Conservation (phyloP, 2,888 invertebrate genomes). For the Stramonita haemastoma region DNA sequence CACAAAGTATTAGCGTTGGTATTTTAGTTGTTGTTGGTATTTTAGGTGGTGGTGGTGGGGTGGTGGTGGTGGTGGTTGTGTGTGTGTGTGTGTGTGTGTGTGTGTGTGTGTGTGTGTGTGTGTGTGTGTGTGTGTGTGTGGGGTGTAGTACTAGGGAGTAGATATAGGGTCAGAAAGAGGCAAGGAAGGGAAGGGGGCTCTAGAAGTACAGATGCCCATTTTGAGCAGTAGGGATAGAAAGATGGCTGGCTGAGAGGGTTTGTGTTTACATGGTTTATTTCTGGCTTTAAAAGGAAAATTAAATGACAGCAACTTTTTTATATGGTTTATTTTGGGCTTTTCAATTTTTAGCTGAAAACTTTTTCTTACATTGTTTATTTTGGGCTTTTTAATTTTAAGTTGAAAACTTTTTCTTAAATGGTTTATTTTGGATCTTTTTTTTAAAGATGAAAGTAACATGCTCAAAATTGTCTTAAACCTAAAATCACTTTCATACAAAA, state of each 20-base stretch:
- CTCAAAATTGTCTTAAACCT: no score
- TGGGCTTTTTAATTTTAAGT: no score
- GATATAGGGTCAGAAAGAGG: neutral
- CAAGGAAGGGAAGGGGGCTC: neutral
- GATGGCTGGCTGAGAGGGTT: neutral
- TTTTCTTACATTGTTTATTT: no score
- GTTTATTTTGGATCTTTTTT: no score
- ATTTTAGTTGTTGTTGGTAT: neutral
- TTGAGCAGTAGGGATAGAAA: neutral
- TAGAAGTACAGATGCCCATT: neutral
- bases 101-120: constrained; percentile 17
- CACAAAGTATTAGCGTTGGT: no score
- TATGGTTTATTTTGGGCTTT: no score
- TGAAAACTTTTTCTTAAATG: no score
- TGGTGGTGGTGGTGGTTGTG: neutral
- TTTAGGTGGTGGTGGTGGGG: neutral
- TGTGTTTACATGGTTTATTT: neutral
- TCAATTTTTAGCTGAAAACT: no score
- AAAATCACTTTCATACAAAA: no score
- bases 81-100: constrained; percentile 13
- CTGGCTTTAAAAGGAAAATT: no score
- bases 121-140: neutral
- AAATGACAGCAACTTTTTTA: no score
- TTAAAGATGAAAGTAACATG: no score
- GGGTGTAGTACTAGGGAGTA: neutral